These are phyloP conservation scores for Malaclemys terrapin DNA, from an alignment of 2,113 vertebrate species.

Conservation along the genomic window DNA sequence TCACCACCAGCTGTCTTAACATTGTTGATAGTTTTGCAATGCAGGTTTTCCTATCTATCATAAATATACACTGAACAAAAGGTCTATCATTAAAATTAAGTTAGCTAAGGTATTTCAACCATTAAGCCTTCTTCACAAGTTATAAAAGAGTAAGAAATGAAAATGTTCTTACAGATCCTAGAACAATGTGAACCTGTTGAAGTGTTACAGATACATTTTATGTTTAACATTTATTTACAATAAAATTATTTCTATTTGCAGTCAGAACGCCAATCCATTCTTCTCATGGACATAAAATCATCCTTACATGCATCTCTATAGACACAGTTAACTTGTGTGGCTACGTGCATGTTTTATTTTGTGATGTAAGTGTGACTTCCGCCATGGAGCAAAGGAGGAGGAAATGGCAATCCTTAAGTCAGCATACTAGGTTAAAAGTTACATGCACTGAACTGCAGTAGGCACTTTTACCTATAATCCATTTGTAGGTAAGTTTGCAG, in stretches of 20 bases:
- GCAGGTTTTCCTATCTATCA: background rate
- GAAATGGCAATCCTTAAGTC: background rate
- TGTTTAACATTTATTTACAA: background rate
- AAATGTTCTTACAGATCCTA: background rate
- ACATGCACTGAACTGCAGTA: rapidly evolving
- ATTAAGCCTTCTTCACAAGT: rapidly evolving
- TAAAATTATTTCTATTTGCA: too few species aligned
- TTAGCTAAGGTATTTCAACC: background rate
- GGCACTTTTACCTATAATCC: rapidly evolving
- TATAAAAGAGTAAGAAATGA: background rate
- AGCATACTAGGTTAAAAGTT: background rate
- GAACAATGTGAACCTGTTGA: background rate
- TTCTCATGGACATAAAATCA: too few species aligned
- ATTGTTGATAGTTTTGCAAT: background rate
- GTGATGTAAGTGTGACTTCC: background rate
- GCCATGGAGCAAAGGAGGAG: background rate
- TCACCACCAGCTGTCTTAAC: background rate
- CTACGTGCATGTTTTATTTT: rapidly evolving
- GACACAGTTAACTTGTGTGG: background rate
- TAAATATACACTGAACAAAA: background rate
- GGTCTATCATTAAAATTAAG: background rate
- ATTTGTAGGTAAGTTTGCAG: too few species aligned
- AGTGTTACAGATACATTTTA: background rate
- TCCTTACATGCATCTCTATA: background rate
- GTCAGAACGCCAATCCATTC: too few species aligned